A percentile compares a stretch with the other conserved stretches of the same genome.
Conservation (phyloP, 2,797 vertebrate genomes). For the Scarus forsteni region DNA sequence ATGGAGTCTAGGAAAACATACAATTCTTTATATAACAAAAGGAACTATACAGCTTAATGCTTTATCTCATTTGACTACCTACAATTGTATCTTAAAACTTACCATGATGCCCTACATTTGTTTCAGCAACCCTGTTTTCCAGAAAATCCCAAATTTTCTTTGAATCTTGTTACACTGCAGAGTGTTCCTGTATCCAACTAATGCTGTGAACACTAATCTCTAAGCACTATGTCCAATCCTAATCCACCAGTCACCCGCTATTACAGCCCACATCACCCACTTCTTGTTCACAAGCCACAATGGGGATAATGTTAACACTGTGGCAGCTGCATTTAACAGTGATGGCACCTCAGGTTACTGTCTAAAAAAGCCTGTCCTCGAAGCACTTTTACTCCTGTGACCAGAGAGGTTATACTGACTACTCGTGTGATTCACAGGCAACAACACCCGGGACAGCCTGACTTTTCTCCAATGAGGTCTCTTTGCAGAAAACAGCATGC, state of each 20-base stretch:
- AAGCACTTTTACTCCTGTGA: conserved; percentile 23
- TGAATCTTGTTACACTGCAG: not conserved
- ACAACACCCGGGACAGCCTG: conserved; percentile 23
- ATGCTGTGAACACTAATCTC: conserved; percentile 14
- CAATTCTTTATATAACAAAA: too few species aligned
- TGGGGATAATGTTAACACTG: not conserved
- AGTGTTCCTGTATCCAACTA: conserved; percentile 3
- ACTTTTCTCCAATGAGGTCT: conserved; percentile 51
- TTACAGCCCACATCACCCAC: conserved; percentile 3
- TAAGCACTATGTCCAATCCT: not conserved
- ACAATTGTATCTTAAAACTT: too few species aligned
- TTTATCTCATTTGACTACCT: too few species aligned
- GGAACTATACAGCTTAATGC: too few species aligned
- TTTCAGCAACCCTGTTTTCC: not conserved
- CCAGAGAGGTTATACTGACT: not conserved
- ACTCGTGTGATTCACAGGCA: conserved; percentile 28
- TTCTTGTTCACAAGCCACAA: conserved; percentile 11
- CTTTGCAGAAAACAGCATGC: conserved; percentile 18
- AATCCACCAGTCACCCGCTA: conserved; percentile 7
- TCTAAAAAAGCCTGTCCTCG: conserved; percentile 7
- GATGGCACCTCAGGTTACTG: conserved; percentile 13
- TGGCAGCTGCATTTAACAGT: conserved; percentile 18
- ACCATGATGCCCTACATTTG: not conserved
- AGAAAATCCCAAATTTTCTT: not conserved
- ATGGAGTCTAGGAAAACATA: too few species aligned